Conservation (phyloP, 2,888 invertebrate genomes). For the Brassicogethes aeneus region DNA sequence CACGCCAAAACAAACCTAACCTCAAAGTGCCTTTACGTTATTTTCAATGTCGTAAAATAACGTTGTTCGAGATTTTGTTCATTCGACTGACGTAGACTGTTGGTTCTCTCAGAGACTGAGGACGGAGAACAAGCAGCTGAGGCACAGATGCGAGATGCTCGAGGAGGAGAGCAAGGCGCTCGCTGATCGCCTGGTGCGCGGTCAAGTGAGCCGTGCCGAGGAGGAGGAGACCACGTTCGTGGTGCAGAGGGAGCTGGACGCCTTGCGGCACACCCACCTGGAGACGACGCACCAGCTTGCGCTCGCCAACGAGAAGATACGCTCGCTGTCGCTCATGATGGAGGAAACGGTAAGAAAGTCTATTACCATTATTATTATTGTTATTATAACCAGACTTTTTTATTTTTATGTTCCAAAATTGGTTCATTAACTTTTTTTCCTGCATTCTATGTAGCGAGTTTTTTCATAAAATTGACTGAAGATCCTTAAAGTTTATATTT, state of each 20-base stretch:
- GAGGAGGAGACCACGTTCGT: slow-evolving; percentile 86
- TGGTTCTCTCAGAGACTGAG: slow-evolving; percentile 59
- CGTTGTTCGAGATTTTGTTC: too few species aligned
- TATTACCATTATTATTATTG: too few species aligned
- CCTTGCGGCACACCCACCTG: slow-evolving; percentile 74
- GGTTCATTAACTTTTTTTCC: too few species aligned
- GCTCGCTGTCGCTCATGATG: slow-evolving; percentile 69
- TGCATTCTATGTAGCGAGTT: too few species aligned
- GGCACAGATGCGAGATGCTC: slow-evolving; percentile 88
- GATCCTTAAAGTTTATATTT: too few species aligned
- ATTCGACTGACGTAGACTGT: too few species aligned
- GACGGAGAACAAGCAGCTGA: slow-evolving; percentile 91
- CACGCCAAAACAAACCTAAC: background rate
- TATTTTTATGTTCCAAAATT: background rate
- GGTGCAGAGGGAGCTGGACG: slow-evolving; percentile 80
- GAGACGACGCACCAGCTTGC: slow-evolving; percentile 86
- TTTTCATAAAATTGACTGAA: too few species aligned
- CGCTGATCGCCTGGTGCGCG: slow-evolving; percentile 85
- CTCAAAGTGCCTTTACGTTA: too few species aligned
- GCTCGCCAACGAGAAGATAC: slow-evolving; percentile 82
- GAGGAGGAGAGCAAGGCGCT: slow-evolving; percentile 92
- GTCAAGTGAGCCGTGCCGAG: slow-evolving; percentile 90
- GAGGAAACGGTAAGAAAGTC: slow-evolving; percentile 61
- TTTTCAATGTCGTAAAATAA: too few species aligned
- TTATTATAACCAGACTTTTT: too few species aligned